These are phyloP conservation scores for Cosmia trapezina DNA, from an alignment of 2,888 invertebrate species.

Conservation along the genomic window DNA sequence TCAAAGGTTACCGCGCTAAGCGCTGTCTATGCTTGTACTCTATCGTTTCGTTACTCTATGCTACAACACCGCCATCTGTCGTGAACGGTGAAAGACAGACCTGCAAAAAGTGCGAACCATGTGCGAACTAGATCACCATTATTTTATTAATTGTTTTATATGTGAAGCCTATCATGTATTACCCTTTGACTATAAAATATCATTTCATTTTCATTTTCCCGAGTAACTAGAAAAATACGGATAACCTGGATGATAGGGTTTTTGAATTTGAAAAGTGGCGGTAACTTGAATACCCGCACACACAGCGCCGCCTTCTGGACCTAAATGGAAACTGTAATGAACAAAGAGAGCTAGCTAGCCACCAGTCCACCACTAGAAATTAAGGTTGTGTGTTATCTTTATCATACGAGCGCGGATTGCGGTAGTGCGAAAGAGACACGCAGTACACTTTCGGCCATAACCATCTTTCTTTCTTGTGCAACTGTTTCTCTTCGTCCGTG, in stretches of 20 bases:
- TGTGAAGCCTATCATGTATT: neutral
- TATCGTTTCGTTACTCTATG: constrained; percentile 47
- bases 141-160: neutral
- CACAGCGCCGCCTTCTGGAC: constrained; percentile 79
- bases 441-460: constrained; percentile 86
- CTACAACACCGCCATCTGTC: constrained; percentile 56
- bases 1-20: constrained; percentile 53
- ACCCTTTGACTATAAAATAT: neutral
- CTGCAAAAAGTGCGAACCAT: neutral
- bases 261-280: constrained; percentile 46
- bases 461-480: constrained; percentile 90
- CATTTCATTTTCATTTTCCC: neutral
- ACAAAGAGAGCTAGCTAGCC: constrained; percentile 89
- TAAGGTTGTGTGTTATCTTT: constrained; percentile 88
- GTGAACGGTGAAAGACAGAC: neutral
- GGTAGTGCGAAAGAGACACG: constrained; percentile 80
- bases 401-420: constrained; percentile 70
- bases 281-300: constrained; percentile 28
- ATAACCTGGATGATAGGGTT: constrained; percentile 14
- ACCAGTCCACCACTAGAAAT: constrained; percentile 77
- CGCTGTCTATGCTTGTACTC: constrained; percentile 34
- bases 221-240: neutral
- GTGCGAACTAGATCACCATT: neutral
- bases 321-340: constrained; percentile 76
- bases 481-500: constrained; percentile 90